Evolutionary conservation across 23 tunicate genomes (phyloP).

Genomic region (Clavelina lepadiformis): DNA sequence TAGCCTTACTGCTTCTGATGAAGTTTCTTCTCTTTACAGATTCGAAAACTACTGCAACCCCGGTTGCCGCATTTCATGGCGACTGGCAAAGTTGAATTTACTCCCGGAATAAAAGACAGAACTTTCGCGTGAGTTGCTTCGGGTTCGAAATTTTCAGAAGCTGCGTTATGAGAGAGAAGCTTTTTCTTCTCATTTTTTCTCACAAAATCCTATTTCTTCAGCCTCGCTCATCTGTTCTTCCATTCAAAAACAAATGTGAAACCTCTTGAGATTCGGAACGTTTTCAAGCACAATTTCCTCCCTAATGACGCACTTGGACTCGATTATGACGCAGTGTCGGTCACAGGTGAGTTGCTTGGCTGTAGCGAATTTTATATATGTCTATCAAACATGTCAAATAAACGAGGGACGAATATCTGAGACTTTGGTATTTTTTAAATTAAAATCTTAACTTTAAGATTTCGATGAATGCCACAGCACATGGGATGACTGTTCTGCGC

Average conservation of each 20-base stretch:
- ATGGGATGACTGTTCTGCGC: conserved; percentile 67
- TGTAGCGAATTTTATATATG: not conserved
- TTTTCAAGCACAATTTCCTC: conserved; percentile 46
- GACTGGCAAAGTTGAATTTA: conserved; percentile 46
- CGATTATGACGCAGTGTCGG: conserved; percentile 48
- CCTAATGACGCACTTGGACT: conserved; percentile 42
- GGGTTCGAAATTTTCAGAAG: too few relatives aligned
- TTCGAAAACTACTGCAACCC: too few relatives aligned
- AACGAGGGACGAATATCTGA: not conserved
- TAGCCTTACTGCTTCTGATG: too few relatives aligned
- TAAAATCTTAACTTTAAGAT: too few relatives aligned
- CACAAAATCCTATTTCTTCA: conserved; percentile 27
- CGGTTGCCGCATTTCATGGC: conserved; percentile 64
- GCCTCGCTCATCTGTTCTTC: conserved; percentile 55
- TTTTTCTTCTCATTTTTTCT: not conserved
- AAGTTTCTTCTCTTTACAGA: too few relatives aligned
- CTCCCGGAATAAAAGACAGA: conserved; percentile 54
- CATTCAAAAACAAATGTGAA: conserved; percentile 30
- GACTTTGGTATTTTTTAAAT: too few relatives aligned
- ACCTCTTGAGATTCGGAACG: conserved; percentile 34
- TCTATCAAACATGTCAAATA: too few relatives aligned
- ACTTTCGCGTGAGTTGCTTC: conserved; percentile 66
- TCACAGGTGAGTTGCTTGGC: conserved; percentile 31
- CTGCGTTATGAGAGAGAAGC: not conserved
- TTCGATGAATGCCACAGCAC: conserved; percentile 72